Conservation (phyloP, 2,797 vertebrate species). For the Catamblyrhynchus diadema region DNA sequence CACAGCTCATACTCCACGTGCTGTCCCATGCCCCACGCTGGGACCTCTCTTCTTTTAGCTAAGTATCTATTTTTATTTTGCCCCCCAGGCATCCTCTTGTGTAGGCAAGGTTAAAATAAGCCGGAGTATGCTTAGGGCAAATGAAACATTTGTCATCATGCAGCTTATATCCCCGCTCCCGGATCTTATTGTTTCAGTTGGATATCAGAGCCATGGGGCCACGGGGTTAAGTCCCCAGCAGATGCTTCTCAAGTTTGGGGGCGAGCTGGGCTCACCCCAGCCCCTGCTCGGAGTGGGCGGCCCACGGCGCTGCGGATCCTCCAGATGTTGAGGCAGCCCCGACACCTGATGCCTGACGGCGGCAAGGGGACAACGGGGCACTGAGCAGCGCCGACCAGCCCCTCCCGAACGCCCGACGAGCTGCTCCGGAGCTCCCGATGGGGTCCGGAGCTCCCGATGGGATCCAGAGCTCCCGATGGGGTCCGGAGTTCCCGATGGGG, state of each 20-base stretch:
- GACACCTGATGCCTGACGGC: slow-evolving; percentile 47
- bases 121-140: not conserved
- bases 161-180: not conserved
- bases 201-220: slow-evolving; percentile 57
- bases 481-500: not conserved
- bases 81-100: not conserved
- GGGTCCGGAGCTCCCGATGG: not conserved
- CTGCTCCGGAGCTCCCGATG: not conserved
- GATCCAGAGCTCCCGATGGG: too few relatives aligned
- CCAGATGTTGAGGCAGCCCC: slow-evolving; percentile 49
- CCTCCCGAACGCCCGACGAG: not conserved
- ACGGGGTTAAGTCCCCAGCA: slow-evolving; percentile 71
- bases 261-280: not conserved
- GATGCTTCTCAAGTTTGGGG: slow-evolving; percentile 62
- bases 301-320: not conserved
- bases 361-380: not conserved
- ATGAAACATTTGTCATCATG: slow-evolving; percentile 64
- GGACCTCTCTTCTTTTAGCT: slow-evolving; percentile 24
- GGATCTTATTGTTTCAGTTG: slow-evolving; percentile 67
- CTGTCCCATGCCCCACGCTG: not conserved
- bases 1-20: not conserved
- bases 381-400: not conserved
- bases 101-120: slow-evolving; percentile 55
- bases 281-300: not conserved
- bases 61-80: slow-evolving; percentile 46